Percentiles rank a stretch among this genome's conserved stretches.
These are phyloP conservation scores for Bugulina stolonifera DNA, from an alignment of 2,888 invertebrate genomes.

Conservation along the genomic window DNA sequence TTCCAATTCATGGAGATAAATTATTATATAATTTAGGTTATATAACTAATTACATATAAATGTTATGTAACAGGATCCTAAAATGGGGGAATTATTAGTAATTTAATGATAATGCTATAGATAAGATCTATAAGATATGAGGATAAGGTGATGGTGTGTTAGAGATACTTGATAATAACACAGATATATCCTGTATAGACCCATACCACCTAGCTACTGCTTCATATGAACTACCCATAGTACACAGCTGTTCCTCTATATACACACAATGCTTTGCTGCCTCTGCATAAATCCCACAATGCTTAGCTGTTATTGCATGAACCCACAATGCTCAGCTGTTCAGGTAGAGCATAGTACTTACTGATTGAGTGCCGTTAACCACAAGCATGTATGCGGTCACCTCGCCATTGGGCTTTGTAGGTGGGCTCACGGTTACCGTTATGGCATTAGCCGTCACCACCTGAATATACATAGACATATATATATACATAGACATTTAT, in stretches of 20 bases:
- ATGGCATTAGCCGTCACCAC: conserved; percentile 32
- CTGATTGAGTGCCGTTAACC: not conserved
- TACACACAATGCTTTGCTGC: no score
- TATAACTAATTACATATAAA: not conserved
- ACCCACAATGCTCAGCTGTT: no score
- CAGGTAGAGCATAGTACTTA: not conserved
- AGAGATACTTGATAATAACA: not conserved
- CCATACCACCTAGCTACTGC: no score
- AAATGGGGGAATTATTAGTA: not conserved
- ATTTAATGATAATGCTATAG: not conserved
- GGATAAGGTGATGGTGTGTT: not conserved
- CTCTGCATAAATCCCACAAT: no score
- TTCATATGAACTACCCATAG: no score
- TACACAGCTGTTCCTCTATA: no score
- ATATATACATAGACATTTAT: no score
- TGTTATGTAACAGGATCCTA: not conserved
- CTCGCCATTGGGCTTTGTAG: conserved; percentile 43
- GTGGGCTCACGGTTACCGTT: conserved; percentile 44
- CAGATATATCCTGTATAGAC: not conserved
- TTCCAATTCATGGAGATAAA: no score
- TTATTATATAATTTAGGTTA: no score
- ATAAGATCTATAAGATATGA: not conserved
- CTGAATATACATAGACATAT: no score
- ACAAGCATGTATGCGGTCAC: conserved; percentile 37
- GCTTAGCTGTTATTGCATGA: no score